Percentiles rank a stretch among this genome's conserved stretches.
Evolutionary conservation across 2,797 vertebrate genomes (phyloP).

Genomic region (Salarias fasciatus): DNA sequence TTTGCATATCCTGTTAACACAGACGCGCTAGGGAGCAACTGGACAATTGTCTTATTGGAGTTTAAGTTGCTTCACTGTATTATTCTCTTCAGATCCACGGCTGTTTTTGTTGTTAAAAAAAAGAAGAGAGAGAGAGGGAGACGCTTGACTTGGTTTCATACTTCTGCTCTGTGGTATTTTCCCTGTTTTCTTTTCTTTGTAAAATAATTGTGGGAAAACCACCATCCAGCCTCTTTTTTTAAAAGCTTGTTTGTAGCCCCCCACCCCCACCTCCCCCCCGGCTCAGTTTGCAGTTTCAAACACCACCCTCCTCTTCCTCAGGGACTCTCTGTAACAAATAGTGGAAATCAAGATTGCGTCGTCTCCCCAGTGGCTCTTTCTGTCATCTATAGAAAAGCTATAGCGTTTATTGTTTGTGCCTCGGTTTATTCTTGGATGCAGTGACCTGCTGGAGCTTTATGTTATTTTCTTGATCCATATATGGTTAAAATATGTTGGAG

Average conservation of each 20-base stretch:
- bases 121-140: too few relatives aligned
- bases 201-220: constrained; percentile 74
- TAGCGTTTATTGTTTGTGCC: constrained; percentile 56
- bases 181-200: too few relatives aligned
- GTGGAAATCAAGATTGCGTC: constrained; percentile 69
- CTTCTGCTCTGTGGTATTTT: too few relatives aligned
- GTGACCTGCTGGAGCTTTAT: constrained; percentile 18
- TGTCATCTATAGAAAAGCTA: constrained; percentile 34
- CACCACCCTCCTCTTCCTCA: constrained; percentile 30
- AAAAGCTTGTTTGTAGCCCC: too few relatives aligned
- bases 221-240: constrained; percentile 16
- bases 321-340: constrained; percentile 71
- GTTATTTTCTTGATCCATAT: constrained; percentile 1
- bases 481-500: constrained; percentile 1
- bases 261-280: constrained; percentile 38
- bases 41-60: too few relatives aligned
- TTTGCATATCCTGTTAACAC: too few relatives aligned
- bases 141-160: too few relatives aligned
- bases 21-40: too few relatives aligned
- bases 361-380: constrained; percentile 42
- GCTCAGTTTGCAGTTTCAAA: constrained; percentile 42
- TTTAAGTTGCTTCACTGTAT: too few relatives aligned
- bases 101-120: too few relatives aligned
- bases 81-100: too few relatives aligned
- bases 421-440: constrained; percentile 36